Percentiles rank a stretch among this genome's conserved stretches.
These are phyloP conservation scores for Eupithecia dodoneata DNA, from an alignment of 2,888 invertebrate genomes.

Conservation along the genomic window DNA sequence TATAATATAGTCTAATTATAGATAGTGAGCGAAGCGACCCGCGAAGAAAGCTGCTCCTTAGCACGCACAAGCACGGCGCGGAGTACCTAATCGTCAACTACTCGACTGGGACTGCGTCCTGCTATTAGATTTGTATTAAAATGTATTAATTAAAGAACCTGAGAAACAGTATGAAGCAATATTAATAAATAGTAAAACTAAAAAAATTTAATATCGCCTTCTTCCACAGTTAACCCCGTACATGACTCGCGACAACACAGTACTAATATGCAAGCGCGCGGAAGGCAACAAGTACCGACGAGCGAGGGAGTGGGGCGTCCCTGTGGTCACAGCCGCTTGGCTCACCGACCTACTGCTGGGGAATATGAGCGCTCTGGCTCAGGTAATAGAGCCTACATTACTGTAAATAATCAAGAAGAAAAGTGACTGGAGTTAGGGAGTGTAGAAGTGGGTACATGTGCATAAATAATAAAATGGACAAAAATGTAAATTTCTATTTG, in stretches of 20 bases:
- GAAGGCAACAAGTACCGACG: constrained; percentile 95
- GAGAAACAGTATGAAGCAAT: too few species aligned
- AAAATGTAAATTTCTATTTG: neutral
- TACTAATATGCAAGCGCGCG: constrained; percentile 90
- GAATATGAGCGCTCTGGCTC: constrained; percentile 91
- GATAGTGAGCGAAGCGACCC: too few species aligned
- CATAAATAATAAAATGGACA: too few species aligned
- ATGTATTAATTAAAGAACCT: neutral
- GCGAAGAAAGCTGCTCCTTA: too few species aligned
- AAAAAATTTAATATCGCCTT: too few species aligned
- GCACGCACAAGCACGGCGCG: too few species aligned
- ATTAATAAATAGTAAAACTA: too few species aligned
- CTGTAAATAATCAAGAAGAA: neutral
- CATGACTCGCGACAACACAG: constrained; percentile 91
- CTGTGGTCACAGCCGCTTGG: constrained; percentile 97
- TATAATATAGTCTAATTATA: too few species aligned
- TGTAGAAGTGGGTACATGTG: too few species aligned
- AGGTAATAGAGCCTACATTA: constrained; percentile 65
- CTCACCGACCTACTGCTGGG: constrained; percentile 96
- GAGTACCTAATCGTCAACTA: too few species aligned
- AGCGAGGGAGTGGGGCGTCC: constrained; percentile 96
- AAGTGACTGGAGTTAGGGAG: too few species aligned
- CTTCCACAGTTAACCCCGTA: constrained; percentile 86
- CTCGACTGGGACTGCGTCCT: neutral
- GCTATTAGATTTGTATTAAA: neutral